phyloP scores from a whole-genome alignment of 2,888 invertebrate genomes.

The Tetragonisca angustula region DNA sequence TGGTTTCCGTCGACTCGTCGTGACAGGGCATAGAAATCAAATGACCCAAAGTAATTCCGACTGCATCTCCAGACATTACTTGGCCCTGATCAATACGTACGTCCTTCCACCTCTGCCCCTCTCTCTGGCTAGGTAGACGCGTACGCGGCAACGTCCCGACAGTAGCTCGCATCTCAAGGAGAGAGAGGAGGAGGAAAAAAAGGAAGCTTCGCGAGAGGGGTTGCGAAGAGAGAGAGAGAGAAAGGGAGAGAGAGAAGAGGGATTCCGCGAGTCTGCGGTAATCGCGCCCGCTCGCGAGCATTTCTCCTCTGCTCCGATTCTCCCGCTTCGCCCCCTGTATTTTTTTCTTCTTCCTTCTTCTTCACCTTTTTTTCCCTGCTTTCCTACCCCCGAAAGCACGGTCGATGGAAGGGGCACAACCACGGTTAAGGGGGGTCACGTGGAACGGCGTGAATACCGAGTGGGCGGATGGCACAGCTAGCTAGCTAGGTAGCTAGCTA shows the following conservation, averaged over 20 bases:
- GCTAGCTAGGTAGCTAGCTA: conserved; percentile 47
- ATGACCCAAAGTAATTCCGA: conserved; percentile 61
- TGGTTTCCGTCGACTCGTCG: conserved; percentile 28
- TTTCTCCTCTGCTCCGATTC: conserved; percentile 42
- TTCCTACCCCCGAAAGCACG: conserved; percentile 39
- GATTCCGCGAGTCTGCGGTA: conserved; percentile 72
- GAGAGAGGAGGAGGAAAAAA: conserved; percentile 38
- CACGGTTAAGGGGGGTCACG: conserved; percentile 62
- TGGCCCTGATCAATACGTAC: conserved; percentile 68
- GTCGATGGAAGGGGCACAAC: conserved; percentile 33
- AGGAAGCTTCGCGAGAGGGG: conserved; percentile 18
- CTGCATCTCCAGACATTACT: conserved; percentile 62
- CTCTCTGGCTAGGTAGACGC: conserved; percentile 60
- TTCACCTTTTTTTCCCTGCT: not conserved
- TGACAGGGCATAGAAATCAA: conserved; percentile 48
- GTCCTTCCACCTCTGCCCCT: conserved; percentile 39
- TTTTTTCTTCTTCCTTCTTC: not conserved
- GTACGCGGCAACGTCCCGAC: conserved; percentile 68
- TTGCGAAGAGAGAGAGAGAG: not conserved
- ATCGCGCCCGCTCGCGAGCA: conserved; percentile 67
- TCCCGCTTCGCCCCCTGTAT: conserved; percentile 17
- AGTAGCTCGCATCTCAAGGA: conserved; percentile 66
- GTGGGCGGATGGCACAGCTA: conserved; percentile 67
- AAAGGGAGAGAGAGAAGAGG: conserved; percentile 42
- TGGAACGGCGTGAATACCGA: conserved; percentile 65